Conservation (phyloP, 1,140 invertebrate genomes). For the Pseudachorutes palmiensis region DNA sequence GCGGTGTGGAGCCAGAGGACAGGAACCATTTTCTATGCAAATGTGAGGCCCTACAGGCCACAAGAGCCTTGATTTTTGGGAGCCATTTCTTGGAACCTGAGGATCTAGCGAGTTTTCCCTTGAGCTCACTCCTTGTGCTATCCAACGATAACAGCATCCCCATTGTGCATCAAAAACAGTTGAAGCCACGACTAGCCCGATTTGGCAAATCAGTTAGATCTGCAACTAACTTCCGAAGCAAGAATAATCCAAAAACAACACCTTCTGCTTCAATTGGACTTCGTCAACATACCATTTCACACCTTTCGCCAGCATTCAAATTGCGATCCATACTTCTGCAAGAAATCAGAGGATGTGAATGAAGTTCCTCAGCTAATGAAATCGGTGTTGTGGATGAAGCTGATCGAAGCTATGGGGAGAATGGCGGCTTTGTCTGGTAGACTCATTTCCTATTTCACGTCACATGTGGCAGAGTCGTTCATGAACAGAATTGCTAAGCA, state of each 20-base stretch:
- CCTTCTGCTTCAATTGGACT: conserved; percentile 23
- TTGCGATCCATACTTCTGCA: conserved; percentile 17
- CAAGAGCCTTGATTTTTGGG: no score
- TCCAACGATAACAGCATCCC: conserved; percentile 30
- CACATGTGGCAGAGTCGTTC: conserved; percentile 11
- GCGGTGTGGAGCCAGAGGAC: no score
- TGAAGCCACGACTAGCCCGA: conserved; percentile 10
- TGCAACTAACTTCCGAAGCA: conserved; percentile 9
- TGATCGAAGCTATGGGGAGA: neutral
- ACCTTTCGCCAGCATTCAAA: conserved; percentile 34
- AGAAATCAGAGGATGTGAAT: neutral
- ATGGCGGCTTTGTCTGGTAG: neutral
- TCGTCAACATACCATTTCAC: conserved; percentile 32
- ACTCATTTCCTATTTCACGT: conserved; percentile 7
- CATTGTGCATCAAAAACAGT: conserved; percentile 8
- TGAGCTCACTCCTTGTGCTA: conserved; percentile 35
- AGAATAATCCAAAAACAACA: conserved; percentile 11
- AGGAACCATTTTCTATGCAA: no score
- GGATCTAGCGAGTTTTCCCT: conserved; percentile 42
- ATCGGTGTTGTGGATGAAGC: neutral
- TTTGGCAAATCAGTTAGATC: conserved; percentile 13
- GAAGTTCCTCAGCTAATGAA: neutral
- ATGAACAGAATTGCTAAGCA: conserved; percentile 12
- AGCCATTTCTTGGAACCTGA: no score
- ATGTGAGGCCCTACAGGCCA: no score